Conservation (phyloP, 1,140 invertebrate genomes). For the Cyphomyrmex costatus region DNA sequence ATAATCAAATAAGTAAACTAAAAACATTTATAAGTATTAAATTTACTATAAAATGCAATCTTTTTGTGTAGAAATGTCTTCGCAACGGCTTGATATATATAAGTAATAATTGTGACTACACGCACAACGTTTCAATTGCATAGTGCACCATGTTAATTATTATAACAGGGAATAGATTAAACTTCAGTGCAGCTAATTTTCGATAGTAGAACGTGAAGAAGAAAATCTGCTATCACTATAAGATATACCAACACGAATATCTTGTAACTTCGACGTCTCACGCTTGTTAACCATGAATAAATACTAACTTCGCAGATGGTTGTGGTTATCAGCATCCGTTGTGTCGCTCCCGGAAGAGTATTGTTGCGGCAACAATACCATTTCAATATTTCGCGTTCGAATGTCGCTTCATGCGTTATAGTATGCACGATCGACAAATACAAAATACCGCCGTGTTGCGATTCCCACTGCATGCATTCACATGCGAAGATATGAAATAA, state of each 20-base stretch:
- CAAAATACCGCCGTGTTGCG: background rate
- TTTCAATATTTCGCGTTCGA: constrained; percentile 58
- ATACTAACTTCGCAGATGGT: constrained; percentile 38
- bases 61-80: background rate
- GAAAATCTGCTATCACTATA: constrained; percentile 6
- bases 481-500: constrained; percentile 1
- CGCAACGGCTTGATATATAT: background rate
- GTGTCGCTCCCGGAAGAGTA: constrained; percentile 37
- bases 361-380: constrained; percentile 67
- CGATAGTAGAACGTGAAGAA: background rate
- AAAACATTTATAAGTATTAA: background rate
- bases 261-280: background rate
- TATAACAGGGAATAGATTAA: constrained; percentile 29
- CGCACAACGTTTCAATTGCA: background rate
- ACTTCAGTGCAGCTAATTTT: constrained; percentile 20
- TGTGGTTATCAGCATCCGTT: constrained; percentile 59
- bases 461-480: constrained; percentile 3
- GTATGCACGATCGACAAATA: constrained; percentile 20
- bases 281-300: constrained; percentile 44
- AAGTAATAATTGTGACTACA: background rate
- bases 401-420: constrained; percentile 30
- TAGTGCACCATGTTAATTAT: constrained; percentile 3
- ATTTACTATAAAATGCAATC: background rate
- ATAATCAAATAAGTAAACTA: background rate
- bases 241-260: constrained; percentile 29